These are phyloP conservation scores for Diachasmimorpha longicaudata DNA, from an alignment of 1,140 invertebrate genomes.

Conservation along the genomic window DNA sequence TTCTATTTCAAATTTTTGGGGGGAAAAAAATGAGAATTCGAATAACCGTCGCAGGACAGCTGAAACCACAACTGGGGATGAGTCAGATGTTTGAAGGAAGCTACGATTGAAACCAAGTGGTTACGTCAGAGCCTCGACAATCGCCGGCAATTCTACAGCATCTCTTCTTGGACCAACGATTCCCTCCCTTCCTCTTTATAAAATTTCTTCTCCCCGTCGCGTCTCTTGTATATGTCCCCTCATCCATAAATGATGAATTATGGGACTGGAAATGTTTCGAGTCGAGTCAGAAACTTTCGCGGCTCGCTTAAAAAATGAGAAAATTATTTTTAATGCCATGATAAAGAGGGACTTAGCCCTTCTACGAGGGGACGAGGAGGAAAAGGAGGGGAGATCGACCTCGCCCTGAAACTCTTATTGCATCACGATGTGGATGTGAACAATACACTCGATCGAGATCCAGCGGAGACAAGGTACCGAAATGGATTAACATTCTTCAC, in stretches of 20 bases:
- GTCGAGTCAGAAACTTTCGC: neutral
- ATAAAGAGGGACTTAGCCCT: too few species aligned
- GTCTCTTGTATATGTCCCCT: neutral
- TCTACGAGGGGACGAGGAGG: neutral
- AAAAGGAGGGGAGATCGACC: neutral
- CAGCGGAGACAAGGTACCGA: neutral
- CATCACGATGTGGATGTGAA: neutral
- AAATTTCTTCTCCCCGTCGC: neutral
- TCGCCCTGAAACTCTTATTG: neutral
- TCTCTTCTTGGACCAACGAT: neutral
- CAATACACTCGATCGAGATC: neutral
- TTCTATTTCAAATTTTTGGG: neutral
- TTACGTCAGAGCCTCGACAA: constrained; percentile 31
- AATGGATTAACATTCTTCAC: neutral
- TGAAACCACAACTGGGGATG: constrained; percentile 27
- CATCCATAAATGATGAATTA: neutral
- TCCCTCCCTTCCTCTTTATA: neutral
- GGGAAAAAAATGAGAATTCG: neutral
- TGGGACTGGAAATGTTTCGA: neutral
- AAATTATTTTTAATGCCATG: too few species aligned
- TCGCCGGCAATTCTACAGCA: constrained; percentile 24
- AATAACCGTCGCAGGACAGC: neutral
- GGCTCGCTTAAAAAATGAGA: neutral
- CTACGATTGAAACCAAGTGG: constrained; percentile 13
- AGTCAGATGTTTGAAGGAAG: neutral